Percentiles rank a stretch among this genome's conserved stretches.
Conservation (phyloP, 2,113 vertebrate species). For the Potamarius usumacintae region DNA sequence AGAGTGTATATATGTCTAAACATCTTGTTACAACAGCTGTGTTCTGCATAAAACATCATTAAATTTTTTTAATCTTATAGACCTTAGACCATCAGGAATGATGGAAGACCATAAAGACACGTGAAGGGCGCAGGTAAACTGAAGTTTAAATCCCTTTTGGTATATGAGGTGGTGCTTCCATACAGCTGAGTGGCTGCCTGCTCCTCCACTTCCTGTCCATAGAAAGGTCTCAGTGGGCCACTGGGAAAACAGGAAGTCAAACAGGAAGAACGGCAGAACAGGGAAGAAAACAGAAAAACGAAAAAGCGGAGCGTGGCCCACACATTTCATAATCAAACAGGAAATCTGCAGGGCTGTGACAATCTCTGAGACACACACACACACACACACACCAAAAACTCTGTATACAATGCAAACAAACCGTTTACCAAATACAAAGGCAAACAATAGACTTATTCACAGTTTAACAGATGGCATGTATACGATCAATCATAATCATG, state of each 20-base stretch:
- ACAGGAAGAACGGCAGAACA: conserved; percentile 27
- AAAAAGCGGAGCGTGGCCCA: conserved; percentile 53
- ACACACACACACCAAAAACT: background rate
- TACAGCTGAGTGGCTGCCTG: conserved; percentile 34
- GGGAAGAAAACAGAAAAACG: conserved; percentile 25
- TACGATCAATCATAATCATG: background rate
- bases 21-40: background rate
- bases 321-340: conserved; percentile 69
- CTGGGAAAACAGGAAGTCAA: conserved; percentile 54
- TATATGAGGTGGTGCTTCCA: background rate
- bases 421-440: conserved; percentile 7
- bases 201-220: conserved; percentile 35
- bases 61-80: background rate
- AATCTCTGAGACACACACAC: background rate
- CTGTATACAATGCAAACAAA: conserved; percentile 1
- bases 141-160: conserved; percentile 1
- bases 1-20: background rate
- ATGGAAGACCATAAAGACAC: background rate
- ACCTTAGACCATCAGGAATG: background rate
- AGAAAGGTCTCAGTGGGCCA: conserved; percentile 41
- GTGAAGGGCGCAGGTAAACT: background rate
- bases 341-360: conserved; percentile 63
- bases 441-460: background rate
- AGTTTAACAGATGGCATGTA: background rate
- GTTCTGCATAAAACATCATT: background rate